Percentiles rank a stretch among this genome's conserved stretches.
Conservation (phyloP, 2,113 vertebrate species). For the Butastur rufipennis region DNA sequence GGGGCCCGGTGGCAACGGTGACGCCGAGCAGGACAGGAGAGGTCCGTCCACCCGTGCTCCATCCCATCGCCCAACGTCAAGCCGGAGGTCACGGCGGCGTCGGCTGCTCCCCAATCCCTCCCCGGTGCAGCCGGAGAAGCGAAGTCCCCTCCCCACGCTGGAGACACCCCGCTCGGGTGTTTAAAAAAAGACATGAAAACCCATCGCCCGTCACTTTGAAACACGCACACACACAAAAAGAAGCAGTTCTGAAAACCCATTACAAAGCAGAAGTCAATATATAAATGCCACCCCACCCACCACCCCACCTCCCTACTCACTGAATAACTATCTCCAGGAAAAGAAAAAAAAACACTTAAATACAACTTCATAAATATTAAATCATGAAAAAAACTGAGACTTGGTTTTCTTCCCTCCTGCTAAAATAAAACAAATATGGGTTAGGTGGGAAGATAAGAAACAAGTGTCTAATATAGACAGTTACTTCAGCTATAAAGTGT, state of each 20-base stretch:
- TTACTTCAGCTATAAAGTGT: not conserved
- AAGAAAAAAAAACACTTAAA: constrained; percentile 68
- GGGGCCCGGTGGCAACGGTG: too few species aligned
- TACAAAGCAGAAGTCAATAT: constrained; percentile 62
- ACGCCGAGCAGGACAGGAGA: too few species aligned
- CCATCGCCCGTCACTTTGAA: not conserved
- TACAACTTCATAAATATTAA: constrained; percentile 76
- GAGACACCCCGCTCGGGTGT: not conserved
- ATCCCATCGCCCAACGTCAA: accelerated
- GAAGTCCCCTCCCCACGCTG: not conserved
- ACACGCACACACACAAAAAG: not conserved
- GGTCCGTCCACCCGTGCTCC: not conserved
- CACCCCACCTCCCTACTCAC: not conserved
- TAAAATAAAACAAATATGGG: not conserved
- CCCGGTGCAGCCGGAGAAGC: not conserved
- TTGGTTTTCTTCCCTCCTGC: constrained; percentile 47
- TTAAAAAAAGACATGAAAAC: not conserved
- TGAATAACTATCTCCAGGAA: constrained; percentile 33
- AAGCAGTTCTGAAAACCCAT: constrained; percentile 14
- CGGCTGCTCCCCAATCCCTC: not conserved
- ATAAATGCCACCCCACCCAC: not conserved
- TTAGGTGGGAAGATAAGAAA: not conserved
- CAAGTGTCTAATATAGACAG: constrained; percentile 75
- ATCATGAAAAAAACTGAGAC: constrained; percentile 45
- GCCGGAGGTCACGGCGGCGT: accelerated